A percentile compares a stretch with the other conserved stretches of the same genome.
phyloP scores from a whole-genome alignment of 2,797 vertebrate genomes.

The Psittacula derbiana region DNA sequence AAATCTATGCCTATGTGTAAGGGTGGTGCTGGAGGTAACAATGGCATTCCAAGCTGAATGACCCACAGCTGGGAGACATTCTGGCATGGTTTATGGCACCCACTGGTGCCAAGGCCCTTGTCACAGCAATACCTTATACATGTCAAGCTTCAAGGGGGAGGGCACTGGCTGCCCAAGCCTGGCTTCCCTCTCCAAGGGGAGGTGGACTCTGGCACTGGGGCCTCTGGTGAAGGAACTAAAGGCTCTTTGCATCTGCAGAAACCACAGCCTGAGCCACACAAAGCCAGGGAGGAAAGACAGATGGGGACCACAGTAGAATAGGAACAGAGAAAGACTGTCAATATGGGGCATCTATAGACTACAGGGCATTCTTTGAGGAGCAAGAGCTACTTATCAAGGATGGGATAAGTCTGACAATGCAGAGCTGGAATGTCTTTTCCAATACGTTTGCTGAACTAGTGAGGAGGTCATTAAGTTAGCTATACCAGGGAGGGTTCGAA shows the following conservation, averaged over 20 bases:
- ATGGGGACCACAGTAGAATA: not conserved
- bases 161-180: not conserved
- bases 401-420: not conserved
- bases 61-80: not conserved
- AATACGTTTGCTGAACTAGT: not conserved
- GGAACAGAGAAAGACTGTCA: not conserved
- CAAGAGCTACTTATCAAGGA: not conserved
- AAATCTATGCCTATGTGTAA: not conserved
- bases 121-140: not conserved
- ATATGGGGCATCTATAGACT: not conserved
- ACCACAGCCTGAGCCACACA: not conserved
- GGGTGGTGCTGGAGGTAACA: not conserved
- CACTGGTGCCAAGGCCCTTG: not conserved
- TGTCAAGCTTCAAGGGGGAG: not conserved
- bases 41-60: not conserved
- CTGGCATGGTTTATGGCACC: not conserved
- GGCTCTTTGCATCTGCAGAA: not conserved
- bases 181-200: not conserved
- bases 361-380: not conserved
- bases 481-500: not conserved
- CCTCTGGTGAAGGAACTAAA: not conserved
- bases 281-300: not conserved
- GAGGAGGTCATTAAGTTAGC: not conserved
- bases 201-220: not conserved
- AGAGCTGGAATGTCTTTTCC: not conserved